Conservation (phyloP, 2,113 vertebrate genomes). For the Clarias magur region DNA sequence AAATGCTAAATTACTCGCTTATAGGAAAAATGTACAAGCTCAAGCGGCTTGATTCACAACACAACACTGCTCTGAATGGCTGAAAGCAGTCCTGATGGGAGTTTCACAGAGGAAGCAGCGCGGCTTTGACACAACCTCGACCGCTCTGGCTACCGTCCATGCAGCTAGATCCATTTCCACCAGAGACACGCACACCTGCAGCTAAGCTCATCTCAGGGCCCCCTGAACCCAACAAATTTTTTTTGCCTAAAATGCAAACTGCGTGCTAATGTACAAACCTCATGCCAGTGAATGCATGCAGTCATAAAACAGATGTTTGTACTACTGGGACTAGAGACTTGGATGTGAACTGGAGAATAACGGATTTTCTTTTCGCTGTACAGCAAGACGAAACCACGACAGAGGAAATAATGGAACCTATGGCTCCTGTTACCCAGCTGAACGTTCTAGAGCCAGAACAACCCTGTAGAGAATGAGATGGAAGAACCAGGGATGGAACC, state of each 20-base stretch:
- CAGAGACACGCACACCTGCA: slow-evolving; percentile 51
- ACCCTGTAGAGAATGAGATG: slow-evolving; percentile 22
- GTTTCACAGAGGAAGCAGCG: slow-evolving; percentile 53
- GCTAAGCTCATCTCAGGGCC: slow-evolving; percentile 63
- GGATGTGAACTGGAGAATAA: slow-evolving; percentile 5
- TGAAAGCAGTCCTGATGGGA: slow-evolving; percentile 35
- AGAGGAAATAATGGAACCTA: slow-evolving; percentile 24
- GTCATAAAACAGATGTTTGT: slow-evolving; percentile 69
- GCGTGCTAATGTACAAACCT: slow-evolving; percentile 59
- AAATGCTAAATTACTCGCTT: neutral
- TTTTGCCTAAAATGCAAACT: slow-evolving; percentile 41
- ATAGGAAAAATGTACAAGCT: neutral
- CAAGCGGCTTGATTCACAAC: neutral
- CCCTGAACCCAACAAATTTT: slow-evolving; percentile 27
- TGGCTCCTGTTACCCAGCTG: slow-evolving; percentile 21
- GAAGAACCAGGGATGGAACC: slow-evolving; percentile 15
- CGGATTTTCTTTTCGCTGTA: neutral
- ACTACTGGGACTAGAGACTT: slow-evolving; percentile 41
- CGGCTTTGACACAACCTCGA: slow-evolving; percentile 45
- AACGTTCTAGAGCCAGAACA: slow-evolving; percentile 33
- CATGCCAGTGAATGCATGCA: slow-evolving; percentile 58
- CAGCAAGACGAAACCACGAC: slow-evolving; percentile 28
- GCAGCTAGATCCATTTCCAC: slow-evolving; percentile 35
- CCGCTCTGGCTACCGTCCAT: slow-evolving; percentile 32
- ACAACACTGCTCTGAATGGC: slow-evolving; percentile 32